These are phyloP conservation scores for Argyra leucocephala DNA, from an alignment of 2,888 invertebrate species.

Conservation along the genomic window DNA sequence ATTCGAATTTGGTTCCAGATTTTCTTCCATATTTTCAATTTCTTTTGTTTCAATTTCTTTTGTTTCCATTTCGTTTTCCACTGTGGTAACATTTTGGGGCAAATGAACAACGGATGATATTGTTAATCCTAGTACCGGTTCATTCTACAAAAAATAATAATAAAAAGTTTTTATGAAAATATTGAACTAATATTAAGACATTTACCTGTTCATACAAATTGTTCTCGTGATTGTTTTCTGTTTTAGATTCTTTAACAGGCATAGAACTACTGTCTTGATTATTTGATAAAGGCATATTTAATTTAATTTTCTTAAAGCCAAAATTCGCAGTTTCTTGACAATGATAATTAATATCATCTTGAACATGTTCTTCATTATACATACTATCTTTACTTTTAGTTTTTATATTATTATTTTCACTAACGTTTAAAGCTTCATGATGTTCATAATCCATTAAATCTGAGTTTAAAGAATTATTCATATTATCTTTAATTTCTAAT, in stretches of 20 bases:
- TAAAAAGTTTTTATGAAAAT: too few relatives aligned
- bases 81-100: too few relatives aligned
- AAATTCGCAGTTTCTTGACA: neutral
- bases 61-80: too few relatives aligned
- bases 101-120: too few relatives aligned
- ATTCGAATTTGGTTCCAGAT: too few relatives aligned
- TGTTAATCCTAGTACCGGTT: too few relatives aligned
- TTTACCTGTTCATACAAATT: neutral
- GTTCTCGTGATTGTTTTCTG: neutral
- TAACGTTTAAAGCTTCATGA: neutral
- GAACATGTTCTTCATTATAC: neutral
- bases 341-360: neutral
- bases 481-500: neutral
- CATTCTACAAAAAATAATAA: too few relatives aligned
- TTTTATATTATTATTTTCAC: slow-evolving; percentile 10
- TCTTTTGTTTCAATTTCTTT: too few relatives aligned
- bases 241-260: neutral
- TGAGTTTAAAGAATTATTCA: neutral
- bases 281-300: neutral
- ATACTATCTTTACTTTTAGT: slow-evolving; percentile 1
- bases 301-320: slow-evolving; percentile 7
- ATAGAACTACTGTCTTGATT: neutral
- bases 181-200: neutral
- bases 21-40: too few relatives aligned
- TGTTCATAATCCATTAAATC: neutral